phyloP scores from a whole-genome alignment of 2,113 vertebrate species.

The Rallus limicola region DNA sequence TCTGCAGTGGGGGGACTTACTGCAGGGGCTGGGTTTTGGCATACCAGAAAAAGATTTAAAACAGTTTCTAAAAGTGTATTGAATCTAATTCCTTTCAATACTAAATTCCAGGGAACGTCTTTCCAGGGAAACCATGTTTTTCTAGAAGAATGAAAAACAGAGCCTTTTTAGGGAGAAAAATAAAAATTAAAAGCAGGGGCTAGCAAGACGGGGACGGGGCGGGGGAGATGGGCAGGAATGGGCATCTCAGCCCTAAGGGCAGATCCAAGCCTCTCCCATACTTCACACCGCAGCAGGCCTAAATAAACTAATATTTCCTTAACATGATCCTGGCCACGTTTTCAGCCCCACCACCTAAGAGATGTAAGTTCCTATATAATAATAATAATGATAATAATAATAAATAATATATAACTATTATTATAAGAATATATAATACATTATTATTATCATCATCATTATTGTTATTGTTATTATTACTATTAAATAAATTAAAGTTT shows the following conservation, averaged over 20 bases:
- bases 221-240: background rate
- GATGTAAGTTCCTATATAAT: background rate
- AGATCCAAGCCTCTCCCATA: background rate
- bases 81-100: background rate
- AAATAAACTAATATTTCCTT: background rate
- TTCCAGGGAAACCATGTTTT: background rate
- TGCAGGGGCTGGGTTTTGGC: background rate
- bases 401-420: no score
- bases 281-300: background rate
- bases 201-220: background rate
- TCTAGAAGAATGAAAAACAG: background rate
- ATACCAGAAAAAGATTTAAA: background rate
- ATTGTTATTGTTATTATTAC: background rate
- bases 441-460: background rate
- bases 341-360: background rate
- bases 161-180: background rate
- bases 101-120: background rate
- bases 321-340: background rate
- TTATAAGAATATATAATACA: no score
- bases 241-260: background rate
- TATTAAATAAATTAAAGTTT: background rate
- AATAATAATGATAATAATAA: background rate
- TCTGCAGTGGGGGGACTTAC: fast-evolving
- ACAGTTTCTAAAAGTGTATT: background rate
- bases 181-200: background rate